Base-by-base conservation (phyloP, 2,888 invertebrate species). In the Brassicogethes aeneus region DNA sequence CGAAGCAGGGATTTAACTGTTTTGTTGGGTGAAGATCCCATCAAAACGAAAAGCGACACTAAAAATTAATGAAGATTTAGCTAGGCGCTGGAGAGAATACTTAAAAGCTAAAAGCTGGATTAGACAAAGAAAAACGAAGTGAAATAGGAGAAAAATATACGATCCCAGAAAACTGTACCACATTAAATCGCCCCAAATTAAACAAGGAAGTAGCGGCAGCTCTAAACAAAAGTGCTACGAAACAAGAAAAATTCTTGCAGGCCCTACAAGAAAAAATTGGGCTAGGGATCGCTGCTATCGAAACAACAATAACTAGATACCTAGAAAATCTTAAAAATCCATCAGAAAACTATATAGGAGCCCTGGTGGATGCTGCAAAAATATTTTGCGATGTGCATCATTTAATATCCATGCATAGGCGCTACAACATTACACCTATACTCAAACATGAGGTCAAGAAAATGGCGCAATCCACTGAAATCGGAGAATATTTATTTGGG, bases 131-230 rank as follows among this genome's bases (percentile, higher is more conserved):
- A 23, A 23, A 23, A 7, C 5, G 10, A 23, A 10, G 10, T 7
- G 33, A 33, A 33, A 8, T 33, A 33, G 33, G 5, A 5, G 12
- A 33, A 33, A 33, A 33, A 33, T 33, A 33, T 33, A 8, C 5
- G 5, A 12, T 33, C 12, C 33, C 33, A 33, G 33, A 33, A 13
- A 33, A 33, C 12, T 5, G 15, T 5, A 13, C 5, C 5, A 7
- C 5, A 7, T 23, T 23, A 10, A 10, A 23, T 7, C 7, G 7
- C 5, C 23, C 23, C 23, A 23, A 23, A 23, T 23, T 23, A 23
- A 23, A 23, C 23, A 23, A 23, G 5, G 23, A 23, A 23, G 23
- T 23, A 7, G 23, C 5, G 10, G 10, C 23, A 23, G 5, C 7
- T 23, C 23, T 23, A 23, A 5, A 5, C 5, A 5, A 10, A 23